These are phyloP conservation scores for Aramus guarauna DNA, from an alignment of 2,113 vertebrate genomes.

Conservation along the genomic window DNA sequence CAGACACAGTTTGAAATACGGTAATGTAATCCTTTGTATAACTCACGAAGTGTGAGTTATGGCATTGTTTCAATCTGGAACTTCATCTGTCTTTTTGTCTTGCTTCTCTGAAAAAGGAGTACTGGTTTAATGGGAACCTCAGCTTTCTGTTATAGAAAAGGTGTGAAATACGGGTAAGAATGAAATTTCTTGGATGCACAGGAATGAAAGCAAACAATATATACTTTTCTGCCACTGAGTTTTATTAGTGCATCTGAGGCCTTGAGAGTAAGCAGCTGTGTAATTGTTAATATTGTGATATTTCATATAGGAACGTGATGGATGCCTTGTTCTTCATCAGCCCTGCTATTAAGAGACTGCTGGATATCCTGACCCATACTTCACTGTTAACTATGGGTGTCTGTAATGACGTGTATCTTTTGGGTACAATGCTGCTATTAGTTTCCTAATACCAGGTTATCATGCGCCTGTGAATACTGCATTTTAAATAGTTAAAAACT, in stretches of 20 bases:
- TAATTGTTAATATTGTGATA: neutral
- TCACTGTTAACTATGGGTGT: neutral
- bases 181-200: neutral
- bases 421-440: neutral
- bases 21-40: neutral
- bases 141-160: neutral
- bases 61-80: neutral
- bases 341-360: neutral
- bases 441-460: neutral
- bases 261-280: neutral
- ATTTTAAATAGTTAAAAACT: neutral
- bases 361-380: neutral
- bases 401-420: neutral
- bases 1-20: neutral
- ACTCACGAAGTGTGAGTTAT: neutral
- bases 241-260: conserved; percentile 1
- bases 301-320: neutral
- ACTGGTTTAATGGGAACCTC: neutral
- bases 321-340: neutral
- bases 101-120: neutral
- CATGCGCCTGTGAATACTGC: neutral
- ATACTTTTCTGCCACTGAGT: neutral
- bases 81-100: neutral
- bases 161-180: neutral
- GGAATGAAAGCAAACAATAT: neutral